Conservation (phyloP, 2,113 vertebrate genomes). For the Sinocyclocheilus rhinocerous region DNA sequence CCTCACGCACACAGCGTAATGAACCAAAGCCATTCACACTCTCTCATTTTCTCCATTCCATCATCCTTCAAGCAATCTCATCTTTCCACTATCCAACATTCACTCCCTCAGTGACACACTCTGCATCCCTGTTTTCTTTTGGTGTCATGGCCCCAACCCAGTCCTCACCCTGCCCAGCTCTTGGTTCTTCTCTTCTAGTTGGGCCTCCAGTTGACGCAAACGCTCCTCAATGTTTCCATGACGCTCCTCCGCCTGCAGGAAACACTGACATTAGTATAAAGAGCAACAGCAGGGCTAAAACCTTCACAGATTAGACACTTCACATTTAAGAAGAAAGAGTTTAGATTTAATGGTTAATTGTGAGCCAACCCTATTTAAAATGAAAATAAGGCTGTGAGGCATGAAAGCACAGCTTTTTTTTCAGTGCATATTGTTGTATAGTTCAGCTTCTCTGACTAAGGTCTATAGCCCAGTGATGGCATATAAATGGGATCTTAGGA, state of each 20-base stretch:
- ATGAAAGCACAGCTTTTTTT: background rate
- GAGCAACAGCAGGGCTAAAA: background rate
- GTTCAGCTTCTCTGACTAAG: background rate
- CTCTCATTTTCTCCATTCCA: background rate
- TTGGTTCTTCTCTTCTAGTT: constrained; percentile 97
- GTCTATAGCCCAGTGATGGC: background rate
- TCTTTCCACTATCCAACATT: background rate
- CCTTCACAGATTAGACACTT: background rate
- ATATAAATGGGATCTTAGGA: background rate
- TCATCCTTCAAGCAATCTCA: background rate
- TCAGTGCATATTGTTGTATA: background rate
- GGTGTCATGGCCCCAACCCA: constrained; percentile 15
- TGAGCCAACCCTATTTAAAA: background rate
- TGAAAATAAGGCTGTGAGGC: background rate
- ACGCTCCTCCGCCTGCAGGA: constrained; percentile 90
- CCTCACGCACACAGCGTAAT: background rate
- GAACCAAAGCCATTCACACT: background rate
- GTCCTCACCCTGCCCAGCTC: constrained; percentile 89
- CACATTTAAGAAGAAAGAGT: background rate
- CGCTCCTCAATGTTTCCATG: constrained; percentile 95
- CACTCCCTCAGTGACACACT: background rate
- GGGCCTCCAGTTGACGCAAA: constrained; percentile 91
- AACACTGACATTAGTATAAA: constrained; percentile 46
- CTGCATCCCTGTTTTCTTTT: background rate
- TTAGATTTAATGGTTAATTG: no score